Base-by-base conservation (phyloP, 1,140 invertebrate species). In the Theocolax elegans region DNA sequence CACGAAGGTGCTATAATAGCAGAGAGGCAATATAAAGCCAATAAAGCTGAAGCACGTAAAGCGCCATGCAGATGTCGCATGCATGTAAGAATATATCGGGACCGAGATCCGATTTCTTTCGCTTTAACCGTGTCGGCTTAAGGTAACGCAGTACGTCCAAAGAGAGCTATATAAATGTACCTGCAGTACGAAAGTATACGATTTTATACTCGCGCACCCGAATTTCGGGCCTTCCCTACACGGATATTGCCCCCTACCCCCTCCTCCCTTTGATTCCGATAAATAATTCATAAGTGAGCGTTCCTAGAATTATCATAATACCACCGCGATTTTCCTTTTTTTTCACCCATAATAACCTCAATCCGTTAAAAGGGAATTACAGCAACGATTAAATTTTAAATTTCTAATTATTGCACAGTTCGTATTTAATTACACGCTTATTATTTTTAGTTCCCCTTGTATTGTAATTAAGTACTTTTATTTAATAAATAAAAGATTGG, bases 1-100 rank as follows among this genome's bases (percentile, higher is more conserved):
- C 67, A 70, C 59, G 67, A 70, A 70, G 59, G 51, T 70, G 51
- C 60, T 49, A 64, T 70, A 54, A 70, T 70, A 70, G 40, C 17
- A 17, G 40, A 31, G 23, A 63, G 23, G 60, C 51, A 70, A 64
- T 70, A 64, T 63, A 70, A 70, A 70, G 59, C 60, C 67, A 70
- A 70, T 70, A 70, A 70, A 70, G 27, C 25, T 29, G 67, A 64
- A 64, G 60, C 59, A 70, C 59, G 67, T 62, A 21, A 68, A 62
- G 48, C 48, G 58, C 35, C 60, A 64, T 56, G 40, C 66, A 60
- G 53, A 58, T 49, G 65, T 58, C 54, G 42, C 31, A 40, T 49
- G 40, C 7, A 51, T 59, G 51, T 40, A 54, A 29, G 25, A 54
- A 65, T 35, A 35, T 35, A 23, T 65, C 31, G 21, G 31, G 2